phyloP scores from a whole-genome alignment of 2,113 vertebrate species.

The Nothocercus nigrocapillus region DNA sequence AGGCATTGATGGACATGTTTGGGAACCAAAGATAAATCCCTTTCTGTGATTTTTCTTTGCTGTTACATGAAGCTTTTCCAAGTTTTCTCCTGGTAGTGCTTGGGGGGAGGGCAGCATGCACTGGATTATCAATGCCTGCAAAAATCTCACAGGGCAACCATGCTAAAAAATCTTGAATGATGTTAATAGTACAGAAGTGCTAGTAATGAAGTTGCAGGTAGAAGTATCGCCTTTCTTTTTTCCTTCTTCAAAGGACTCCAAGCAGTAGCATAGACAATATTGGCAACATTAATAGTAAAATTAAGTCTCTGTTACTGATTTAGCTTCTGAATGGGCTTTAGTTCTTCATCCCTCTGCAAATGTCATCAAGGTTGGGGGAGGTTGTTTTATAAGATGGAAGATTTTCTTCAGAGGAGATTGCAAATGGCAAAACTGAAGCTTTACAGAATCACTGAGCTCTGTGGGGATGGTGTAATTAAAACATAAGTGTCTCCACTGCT shows the following conservation, averaged over 20 bases:
- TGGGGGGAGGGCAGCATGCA: not conserved
- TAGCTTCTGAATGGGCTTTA: not conserved
- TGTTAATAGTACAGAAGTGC: not conserved
- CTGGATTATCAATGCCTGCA: not conserved
- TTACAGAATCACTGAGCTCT: not conserved
- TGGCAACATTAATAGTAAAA: not conserved
- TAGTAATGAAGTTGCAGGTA: not conserved
- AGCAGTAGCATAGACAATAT: not conserved
- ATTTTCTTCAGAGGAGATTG: not conserved
- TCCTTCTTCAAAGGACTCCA: not conserved
- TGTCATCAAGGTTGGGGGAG: fast-evolving
- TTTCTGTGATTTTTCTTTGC: not conserved
- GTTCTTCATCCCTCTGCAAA: not conserved
- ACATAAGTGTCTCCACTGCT: not conserved
- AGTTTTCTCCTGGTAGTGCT: not conserved
- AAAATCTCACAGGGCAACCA: not conserved
- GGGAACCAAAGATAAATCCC: not conserved
- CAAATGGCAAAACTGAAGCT: not conserved
- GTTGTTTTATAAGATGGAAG: not conserved
- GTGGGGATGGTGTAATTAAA: not conserved
- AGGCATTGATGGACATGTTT: not conserved
- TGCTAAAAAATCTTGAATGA: not conserved
- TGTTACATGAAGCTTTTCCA: not conserved
- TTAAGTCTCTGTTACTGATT: not conserved
- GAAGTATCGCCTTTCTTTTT: not conserved